Evolutionary conservation across 2,888 invertebrate species (phyloP).

Genomic region (Yponomeuta malinellus): DNA sequence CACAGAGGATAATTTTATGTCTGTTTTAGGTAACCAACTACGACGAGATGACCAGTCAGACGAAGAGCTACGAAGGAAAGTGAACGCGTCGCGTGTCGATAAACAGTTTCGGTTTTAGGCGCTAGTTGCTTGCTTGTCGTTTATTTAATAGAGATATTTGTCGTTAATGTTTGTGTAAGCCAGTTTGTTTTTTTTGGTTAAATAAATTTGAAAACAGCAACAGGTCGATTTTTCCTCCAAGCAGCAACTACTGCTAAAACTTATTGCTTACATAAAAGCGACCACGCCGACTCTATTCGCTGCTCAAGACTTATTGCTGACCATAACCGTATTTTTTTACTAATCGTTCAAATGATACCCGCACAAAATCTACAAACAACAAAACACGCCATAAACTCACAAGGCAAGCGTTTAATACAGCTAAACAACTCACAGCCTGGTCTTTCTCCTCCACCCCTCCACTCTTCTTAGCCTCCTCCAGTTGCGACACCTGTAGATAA

Average conservation of each 20-base stretch:
- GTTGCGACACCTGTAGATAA: slow-evolving; percentile 19
- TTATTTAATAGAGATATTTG: background rate
- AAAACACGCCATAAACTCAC: background rate
- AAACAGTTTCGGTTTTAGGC: background rate
- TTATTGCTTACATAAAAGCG: no score
- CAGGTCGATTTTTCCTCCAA: background rate
- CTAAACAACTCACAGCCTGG: slow-evolving; percentile 47
- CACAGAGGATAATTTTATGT: no score
- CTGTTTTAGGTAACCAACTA: slow-evolving; percentile 30
- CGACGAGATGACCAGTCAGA: slow-evolving; percentile 29
- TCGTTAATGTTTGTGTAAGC: background rate
- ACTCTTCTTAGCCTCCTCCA: slow-evolving; percentile 16
- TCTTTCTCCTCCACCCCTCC: slow-evolving; percentile 43
- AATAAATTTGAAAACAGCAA: background rate
- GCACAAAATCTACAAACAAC: no score
- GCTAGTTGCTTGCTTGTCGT: background rate
- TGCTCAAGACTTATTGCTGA: no score
- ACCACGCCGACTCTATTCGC: no score
- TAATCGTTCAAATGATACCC: no score
- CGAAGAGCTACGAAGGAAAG: slow-evolving; percentile 2
- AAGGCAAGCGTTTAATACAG: background rate
- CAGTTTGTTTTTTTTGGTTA: background rate
- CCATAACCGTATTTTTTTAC: no score
- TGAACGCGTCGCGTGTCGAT: background rate
- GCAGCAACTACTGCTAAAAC: no score